Evolutionary conservation across 2,113 vertebrate species (phyloP), one percentile per base, ranked within the genome.

Genomic region (Motacilla alba): DNA sequence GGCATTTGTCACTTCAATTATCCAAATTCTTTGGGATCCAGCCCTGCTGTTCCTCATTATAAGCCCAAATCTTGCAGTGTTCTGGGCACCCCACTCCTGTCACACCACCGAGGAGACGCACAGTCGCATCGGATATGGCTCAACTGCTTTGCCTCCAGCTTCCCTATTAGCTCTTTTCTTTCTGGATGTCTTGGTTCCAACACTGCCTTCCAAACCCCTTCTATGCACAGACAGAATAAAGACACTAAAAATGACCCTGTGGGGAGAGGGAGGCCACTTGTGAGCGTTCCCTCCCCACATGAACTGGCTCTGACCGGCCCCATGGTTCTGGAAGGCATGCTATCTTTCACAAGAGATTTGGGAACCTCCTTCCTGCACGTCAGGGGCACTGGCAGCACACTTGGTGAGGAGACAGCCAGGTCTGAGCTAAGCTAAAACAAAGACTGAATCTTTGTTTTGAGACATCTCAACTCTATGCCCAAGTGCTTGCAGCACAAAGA

Each of bases 1-100:
- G 44, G 82, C 70, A 92, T 95, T 88, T 87, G 84, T 92, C 92
- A 73, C 75, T 60, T 87, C 92, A 87, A 80, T 90, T 94, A 95
- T 70, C 92, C 90, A 75, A 76, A 83, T 77, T 62, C 77, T 56
- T 59, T 87, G 94, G 81, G 68, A 94, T 87, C 62, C 50, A 23
- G 53, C 76, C 72, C 94, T 76, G 88, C 92, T 89, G 64, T 74
- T 97, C 43, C 74, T 89, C 80, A 78, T 93, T 77, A 73, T 2
- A 22, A 94, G 26, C 81, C 83, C 53, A 3, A 88, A 67, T 47
- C 69, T 39, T 67, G 50, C 21, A 6, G 17, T 3, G 66, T 60
- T 94, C 69, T 75, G 87, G 91, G 87, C 74, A 78, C 53, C 69
- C 83, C n/a, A 3, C 53, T 87, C 66, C 83, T 64, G 35, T 43